Evolutionary conservation across 2,888 invertebrate genomes (phyloP).

Genomic region (Onthophagus sagittarius): DNA sequence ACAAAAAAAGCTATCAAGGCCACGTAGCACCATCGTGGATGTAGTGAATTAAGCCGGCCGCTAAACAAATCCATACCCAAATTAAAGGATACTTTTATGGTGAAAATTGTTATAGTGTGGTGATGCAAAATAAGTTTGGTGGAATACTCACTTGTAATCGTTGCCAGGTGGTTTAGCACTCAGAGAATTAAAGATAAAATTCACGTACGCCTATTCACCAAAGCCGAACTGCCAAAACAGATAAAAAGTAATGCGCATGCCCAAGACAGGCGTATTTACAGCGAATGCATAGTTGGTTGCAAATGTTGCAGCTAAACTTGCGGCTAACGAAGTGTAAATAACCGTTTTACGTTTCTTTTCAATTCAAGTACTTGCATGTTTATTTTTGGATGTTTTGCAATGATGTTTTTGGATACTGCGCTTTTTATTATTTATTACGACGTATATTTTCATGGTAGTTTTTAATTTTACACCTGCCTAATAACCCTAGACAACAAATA

Average conservation of each 20-base stretch:
- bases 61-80: neutral
- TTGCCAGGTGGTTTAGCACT: neutral
- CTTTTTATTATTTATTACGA: too few relatives aligned
- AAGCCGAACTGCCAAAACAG: conserved; percentile 14
- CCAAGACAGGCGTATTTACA: neutral
- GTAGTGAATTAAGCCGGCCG: conserved; percentile 21
- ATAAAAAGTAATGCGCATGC: conserved; percentile 1
- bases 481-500: too few relatives aligned
- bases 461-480: too few relatives aligned
- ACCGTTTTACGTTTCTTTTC: neutral
- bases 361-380: neutral
- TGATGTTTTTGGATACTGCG: neutral
- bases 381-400: neutral
- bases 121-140: too few relatives aligned
- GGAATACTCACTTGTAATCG: neutral
- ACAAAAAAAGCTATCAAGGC: conserved; percentile 29
- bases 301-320: neutral
- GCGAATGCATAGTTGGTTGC: conserved; percentile 5
- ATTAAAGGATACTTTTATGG: neutral
- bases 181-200: conserved; percentile 3
- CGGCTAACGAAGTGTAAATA: neutral
- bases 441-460: too few relatives aligned
- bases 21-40: conserved; percentile 33
- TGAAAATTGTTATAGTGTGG: neutral
- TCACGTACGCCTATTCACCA: conserved; percentile 1